Percentiles rank a stretch among this genome's conserved stretches.
phyloP scores from a whole-genome alignment of 2,797 vertebrate genomes.

The Sarcophilus harrisii region DNA sequence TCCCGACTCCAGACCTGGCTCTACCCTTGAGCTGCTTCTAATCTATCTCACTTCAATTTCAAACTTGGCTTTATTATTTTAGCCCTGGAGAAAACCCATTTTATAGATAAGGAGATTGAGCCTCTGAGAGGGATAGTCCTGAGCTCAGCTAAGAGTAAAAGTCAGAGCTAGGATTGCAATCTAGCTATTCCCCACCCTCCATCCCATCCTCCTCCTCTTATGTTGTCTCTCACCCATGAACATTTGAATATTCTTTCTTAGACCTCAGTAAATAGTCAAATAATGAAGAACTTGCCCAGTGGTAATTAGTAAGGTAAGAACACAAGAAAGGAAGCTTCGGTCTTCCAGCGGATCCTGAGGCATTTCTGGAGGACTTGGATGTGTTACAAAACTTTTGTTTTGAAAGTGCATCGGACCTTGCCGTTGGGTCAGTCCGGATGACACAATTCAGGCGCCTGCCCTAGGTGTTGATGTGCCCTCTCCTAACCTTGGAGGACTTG shows the following conservation, averaged over 20 bases:
- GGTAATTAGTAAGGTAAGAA: constrained; percentile 16
- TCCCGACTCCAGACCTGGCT: neutral
- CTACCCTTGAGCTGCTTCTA: neutral
- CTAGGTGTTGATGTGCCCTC: constrained; percentile 39
- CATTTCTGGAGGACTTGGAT: constrained; percentile 37
- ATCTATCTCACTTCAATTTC: neutral
- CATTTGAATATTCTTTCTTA: neutral
- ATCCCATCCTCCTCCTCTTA: neutral
- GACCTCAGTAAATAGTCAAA: neutral
- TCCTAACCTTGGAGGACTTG: constrained; percentile 1
- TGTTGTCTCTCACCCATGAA: neutral
- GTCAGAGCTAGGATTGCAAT: neutral
- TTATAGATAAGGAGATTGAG: neutral
- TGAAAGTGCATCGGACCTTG: constrained; percentile 12
- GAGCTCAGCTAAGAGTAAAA: neutral
- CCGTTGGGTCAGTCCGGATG: neutral
- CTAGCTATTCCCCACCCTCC: neutral
- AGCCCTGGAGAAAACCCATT: neutral
- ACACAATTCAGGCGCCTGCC: neutral
- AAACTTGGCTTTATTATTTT: neutral
- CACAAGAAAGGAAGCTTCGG: neutral
- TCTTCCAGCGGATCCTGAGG: constrained; percentile 22
- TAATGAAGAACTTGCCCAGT: constrained; percentile 4
- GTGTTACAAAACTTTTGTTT: constrained; percentile 60
- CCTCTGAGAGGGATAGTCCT: neutral